These are phyloP conservation scores for Callocephalon fimbriatum DNA, from an alignment of 2,113 vertebrate genomes.

Conservation along the genomic window DNA sequence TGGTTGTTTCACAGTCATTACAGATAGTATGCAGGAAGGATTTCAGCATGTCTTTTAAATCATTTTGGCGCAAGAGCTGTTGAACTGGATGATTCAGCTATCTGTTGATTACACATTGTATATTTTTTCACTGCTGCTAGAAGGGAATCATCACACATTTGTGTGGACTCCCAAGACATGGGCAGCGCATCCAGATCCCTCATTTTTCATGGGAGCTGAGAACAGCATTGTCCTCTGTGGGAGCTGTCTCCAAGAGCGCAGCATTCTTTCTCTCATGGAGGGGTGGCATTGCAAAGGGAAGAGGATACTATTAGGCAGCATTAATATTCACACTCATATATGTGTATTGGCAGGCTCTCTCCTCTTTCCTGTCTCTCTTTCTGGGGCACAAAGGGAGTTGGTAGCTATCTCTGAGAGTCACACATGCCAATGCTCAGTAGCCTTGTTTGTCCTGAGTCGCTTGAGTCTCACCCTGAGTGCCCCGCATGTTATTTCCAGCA, in stretches of 20 bases:
- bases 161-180: not conserved
- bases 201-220: not conserved
- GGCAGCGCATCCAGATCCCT: not conserved
- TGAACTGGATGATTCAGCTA: conserved; percentile 33
- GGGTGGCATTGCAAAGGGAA: not conserved
- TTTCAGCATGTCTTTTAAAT: conserved; percentile 33
- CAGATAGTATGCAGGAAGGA: not conserved
- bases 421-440: not conserved
- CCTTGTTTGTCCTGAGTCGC: conserved; percentile 42
- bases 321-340: not conserved
- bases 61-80: not conserved
- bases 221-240: not conserved
- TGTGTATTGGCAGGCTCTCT: not conserved
- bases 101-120: not conserved
- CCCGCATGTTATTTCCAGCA: not conserved
- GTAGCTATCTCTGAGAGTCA: not conserved
- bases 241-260: not conserved
- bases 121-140: not conserved
- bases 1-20: not conserved
- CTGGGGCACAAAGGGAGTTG: not conserved
- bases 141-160: not conserved
- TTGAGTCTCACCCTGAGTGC: conserved; percentile 25
- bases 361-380: not conserved
- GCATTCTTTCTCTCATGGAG: not conserved
- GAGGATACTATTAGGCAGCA: not conserved